These are phyloP conservation scores for Lophius piscatorius DNA, from an alignment of 2,113 vertebrate genomes.

Conservation along the genomic window DNA sequence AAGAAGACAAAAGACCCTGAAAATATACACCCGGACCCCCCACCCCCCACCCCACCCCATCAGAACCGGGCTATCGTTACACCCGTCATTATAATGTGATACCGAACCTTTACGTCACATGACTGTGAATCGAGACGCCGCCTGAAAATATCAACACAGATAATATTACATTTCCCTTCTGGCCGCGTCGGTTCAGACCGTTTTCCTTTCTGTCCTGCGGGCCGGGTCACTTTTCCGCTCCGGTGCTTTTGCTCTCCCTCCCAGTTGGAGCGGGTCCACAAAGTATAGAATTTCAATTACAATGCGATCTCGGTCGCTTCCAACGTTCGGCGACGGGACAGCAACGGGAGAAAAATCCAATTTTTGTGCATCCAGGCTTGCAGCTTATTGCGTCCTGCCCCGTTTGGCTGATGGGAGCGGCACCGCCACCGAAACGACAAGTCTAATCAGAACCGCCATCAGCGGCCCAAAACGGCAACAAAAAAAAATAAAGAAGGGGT, in stretches of 20 bases:
- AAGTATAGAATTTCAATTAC: slow-evolving; percentile 65
- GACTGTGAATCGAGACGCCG: slow-evolving; percentile 40
- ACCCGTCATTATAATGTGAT: slow-evolving; percentile 58
- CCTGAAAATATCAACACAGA: slow-evolving; percentile 59
- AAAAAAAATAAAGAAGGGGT: too few relatives aligned
- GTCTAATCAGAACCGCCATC: slow-evolving; percentile 69
- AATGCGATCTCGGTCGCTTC: slow-evolving; percentile 65
- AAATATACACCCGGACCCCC: slow-evolving; percentile 65
- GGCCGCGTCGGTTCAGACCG: slow-evolving; percentile 40
- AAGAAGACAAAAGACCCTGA: slow-evolving; percentile 65
- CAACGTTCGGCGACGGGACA: slow-evolving; percentile 57
- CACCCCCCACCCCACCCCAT: slow-evolving; percentile 21
- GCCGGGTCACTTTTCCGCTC: slow-evolving; percentile 28
- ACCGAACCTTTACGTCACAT: slow-evolving; percentile 45
- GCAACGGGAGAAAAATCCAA: slow-evolving; percentile 70
- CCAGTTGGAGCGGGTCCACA: slow-evolving; percentile 47
- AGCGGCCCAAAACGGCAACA: slow-evolving; percentile 63
- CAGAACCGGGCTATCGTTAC: slow-evolving; percentile 54
- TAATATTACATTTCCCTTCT: slow-evolving; percentile 41
- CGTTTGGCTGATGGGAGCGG: slow-evolving; percentile 61
- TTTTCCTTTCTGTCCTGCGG: slow-evolving; percentile 27
- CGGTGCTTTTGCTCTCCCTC: slow-evolving; percentile 4
- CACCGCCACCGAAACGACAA: slow-evolving; percentile 64
- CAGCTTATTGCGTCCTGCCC: slow-evolving; percentile 54
- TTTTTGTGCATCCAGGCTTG: slow-evolving; percentile 73